phyloP scores from a whole-genome alignment of 2,113 vertebrate genomes.

The Pithys albifrons region DNA sequence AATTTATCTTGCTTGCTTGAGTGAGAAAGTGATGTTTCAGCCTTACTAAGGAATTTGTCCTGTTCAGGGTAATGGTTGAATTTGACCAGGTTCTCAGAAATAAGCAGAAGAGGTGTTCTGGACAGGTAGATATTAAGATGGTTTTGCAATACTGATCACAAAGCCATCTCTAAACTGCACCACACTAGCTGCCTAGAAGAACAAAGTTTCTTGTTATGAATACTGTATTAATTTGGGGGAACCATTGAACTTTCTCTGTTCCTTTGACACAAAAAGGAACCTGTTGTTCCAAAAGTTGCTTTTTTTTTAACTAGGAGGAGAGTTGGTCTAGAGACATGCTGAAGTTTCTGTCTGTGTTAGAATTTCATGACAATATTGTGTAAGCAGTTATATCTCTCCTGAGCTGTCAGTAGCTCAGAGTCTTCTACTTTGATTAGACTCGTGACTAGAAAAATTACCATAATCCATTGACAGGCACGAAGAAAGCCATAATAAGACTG shows the following conservation, averaged over 20 bases:
- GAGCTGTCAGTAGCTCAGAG: conserved; percentile 62
- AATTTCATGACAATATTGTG: conserved; percentile 59
- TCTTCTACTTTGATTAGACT: conserved; percentile 71
- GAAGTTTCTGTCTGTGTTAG: conserved; percentile 36
- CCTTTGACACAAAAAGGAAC: neutral
- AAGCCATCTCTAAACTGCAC: neutral
- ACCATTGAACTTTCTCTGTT: neutral
- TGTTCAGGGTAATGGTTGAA: neutral
- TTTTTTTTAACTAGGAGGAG: conserved; percentile 52
- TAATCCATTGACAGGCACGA: conserved; percentile 72
- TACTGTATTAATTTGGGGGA: neutral
- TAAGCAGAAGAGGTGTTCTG: neutral
- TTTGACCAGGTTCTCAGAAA: neutral
- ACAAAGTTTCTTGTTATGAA: neutral
- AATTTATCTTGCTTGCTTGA: neutral
- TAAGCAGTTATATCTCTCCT: conserved; percentile 64
- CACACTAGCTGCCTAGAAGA: neutral
- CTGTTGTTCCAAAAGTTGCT: conserved; percentile 25
- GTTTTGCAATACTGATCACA: neutral
- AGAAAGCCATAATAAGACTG: conserved; percentile 67
- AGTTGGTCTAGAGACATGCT: neutral
- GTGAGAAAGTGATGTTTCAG: neutral
- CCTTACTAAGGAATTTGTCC: neutral
- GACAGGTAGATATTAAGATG: neutral
- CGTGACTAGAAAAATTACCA: conserved; percentile 70